phyloP scores from a whole-genome alignment of 2,113 vertebrate genomes.

The Tragelaphus strepsiceros region DNA sequence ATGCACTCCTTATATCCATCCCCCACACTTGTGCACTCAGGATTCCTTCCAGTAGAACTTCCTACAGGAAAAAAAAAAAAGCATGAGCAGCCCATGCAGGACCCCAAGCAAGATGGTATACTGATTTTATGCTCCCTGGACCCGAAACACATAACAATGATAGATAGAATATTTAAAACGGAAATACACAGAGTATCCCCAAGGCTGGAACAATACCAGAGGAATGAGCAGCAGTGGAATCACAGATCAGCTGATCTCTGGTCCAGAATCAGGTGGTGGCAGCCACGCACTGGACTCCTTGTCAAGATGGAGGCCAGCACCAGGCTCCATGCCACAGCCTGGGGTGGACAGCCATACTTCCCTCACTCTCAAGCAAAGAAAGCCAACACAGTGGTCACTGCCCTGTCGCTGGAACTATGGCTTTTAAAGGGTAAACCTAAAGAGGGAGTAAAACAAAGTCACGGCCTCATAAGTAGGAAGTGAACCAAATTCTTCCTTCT shows the following conservation, averaged over 20 bases:
- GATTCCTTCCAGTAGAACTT: background rate
- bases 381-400: background rate
- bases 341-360: background rate
- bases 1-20: background rate
- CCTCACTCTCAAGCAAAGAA: background rate
- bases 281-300: background rate
- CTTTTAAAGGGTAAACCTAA: background rate
- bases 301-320: background rate
- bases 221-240: background rate
- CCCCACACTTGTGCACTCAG: background rate
- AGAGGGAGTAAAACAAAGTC: background rate
- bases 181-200: background rate
- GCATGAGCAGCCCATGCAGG: background rate
- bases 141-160: background rate
- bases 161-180: background rate
- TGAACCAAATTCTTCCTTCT: background rate
- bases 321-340: background rate
- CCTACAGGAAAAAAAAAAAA: background rate
- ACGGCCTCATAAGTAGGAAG: background rate
- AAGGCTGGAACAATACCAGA: background rate
- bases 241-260: background rate
- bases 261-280: background rate
- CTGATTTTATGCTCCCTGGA: background rate
- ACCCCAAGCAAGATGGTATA: background rate
- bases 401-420: background rate